Base-by-base conservation (phyloP, 1,140 invertebrate genomes). In the Eriosoma lanigerum region DNA sequence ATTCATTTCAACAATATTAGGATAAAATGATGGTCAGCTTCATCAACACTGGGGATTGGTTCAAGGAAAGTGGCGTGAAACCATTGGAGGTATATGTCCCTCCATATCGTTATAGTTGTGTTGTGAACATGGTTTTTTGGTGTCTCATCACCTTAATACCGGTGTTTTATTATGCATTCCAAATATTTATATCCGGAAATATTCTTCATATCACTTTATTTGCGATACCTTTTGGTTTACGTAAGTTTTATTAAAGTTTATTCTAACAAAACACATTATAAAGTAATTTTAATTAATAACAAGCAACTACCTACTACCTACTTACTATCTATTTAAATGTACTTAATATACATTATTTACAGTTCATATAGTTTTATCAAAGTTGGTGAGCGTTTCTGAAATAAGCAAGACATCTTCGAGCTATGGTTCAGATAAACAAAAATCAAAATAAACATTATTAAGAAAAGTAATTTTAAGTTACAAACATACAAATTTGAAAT, bases 11-110 rank as follows among this genome's bases (percentile, higher is more conserved):
- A 3, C 32, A 38, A 38, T 38, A 38, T 38, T n/a, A 93, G 91
- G 93, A 95, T 86, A 89, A 90, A 85, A 88, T 95, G 87, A 89
- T 91, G 83, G 92, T 94, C 52, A 94, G 93, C 83, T 95, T 94
- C 85, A 84, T 91, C 44, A 88, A 92, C 84, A 93, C 92, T n/a
- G 93, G 93, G 26, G 92, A 93, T 86, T 95, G 93, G 85, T 94
- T 94, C 84, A 86, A 88, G 66, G 90, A 90, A 17, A 93, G 92
- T 21, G 92, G 92, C 5, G 88, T 93, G 5, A 86, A 88, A 84
- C 87, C 88, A 85, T 85, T 90, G 48, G 88, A 90, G 68, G 85
- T 86, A 12, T 90, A 91, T 81, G 85, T 85, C 81, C 62, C 90
- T 21, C 85, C 87, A 3, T 88, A 89, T 21, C 87, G 93, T 72